Conservation (phyloP, 1,140 invertebrate species). For the Tetragnatha versicolor region DNA sequence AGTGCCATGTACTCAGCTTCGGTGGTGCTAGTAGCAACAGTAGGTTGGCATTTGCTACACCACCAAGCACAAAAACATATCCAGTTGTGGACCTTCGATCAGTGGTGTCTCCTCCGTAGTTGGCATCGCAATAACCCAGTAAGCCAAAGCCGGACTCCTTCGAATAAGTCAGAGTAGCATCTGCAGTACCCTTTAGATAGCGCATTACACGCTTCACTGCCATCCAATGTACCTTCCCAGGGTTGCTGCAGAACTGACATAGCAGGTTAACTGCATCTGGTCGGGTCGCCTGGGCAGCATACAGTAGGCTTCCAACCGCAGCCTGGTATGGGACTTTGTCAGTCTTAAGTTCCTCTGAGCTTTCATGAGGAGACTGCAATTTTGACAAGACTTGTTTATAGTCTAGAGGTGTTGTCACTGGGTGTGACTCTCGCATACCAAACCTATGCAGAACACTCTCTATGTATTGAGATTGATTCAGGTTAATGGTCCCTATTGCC, state of each 20-base stretch:
- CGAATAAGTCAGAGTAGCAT: not conserved
- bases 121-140: conserved; percentile 62
- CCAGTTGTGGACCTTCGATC: conserved; percentile 61
- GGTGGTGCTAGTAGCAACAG: conserved; percentile 46
- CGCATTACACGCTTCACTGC: conserved; percentile 64
- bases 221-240: conserved; percentile 61
- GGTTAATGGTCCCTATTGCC: conserved; percentile 22
- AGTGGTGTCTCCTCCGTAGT: conserved; percentile 62
- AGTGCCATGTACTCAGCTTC: conserved; percentile 61
- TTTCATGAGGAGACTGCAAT: not conserved
- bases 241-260: conserved; percentile 64
- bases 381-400: not conserved
- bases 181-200: conserved; percentile 64
- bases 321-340: conserved; percentile 41
- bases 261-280: conserved; percentile 65
- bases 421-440: not conserved
- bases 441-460: not conserved
- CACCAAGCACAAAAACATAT: conserved; percentile 59
- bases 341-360: not conserved
- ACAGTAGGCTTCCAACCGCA: conserved; percentile 61
- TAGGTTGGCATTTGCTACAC: conserved; percentile 43
- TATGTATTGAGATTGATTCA: not conserved
- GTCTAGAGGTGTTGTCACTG: not conserved
- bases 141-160: not conserved
- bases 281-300: conserved; percentile 63